A percentile compares a stretch with the other conserved stretches of the same genome.
These are phyloP conservation scores for Chromobotia macracanthus DNA, from an alignment of 2,797 vertebrate genomes.

Conservation along the genomic window DNA sequence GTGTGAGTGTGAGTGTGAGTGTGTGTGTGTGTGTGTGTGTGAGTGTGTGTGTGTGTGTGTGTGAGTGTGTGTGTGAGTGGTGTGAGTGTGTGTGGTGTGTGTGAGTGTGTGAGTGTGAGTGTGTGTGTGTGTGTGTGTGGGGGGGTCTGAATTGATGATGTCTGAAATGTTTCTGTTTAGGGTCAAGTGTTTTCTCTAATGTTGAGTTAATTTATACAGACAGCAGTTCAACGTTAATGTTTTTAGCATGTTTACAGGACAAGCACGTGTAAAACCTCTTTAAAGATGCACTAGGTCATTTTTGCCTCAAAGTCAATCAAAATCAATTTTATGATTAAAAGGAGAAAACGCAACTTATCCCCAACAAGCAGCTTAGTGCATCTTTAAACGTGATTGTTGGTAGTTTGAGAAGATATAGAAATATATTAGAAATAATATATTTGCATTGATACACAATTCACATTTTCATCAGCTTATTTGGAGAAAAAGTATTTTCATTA, in stretches of 20 bases:
- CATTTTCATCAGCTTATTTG: conserved; percentile 6
- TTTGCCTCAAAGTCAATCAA: conserved; percentile 40
- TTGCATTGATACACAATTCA: conserved; percentile 9
- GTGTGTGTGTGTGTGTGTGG: too few relatives aligned
- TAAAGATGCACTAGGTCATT: conserved; percentile 30
- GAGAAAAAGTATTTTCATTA: conserved; percentile 24
- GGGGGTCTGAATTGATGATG: conserved; percentile 33
- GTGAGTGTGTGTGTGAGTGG: too few relatives aligned
- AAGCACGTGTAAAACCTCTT: conserved; percentile 55
- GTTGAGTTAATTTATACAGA: conserved; percentile 64
- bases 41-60: too few relatives aligned
- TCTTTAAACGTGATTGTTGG: conserved; percentile 8
- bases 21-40: too few relatives aligned
- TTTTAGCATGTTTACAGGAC: conserved; percentile 52
- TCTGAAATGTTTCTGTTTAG: conserved; percentile 53
- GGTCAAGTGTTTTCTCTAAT: conserved; percentile 53
- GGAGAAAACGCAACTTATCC: too few relatives aligned
- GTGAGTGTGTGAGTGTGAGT: too few relatives aligned
- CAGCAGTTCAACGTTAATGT: conserved; percentile 53
- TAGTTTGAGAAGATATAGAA: conserved; percentile 21
- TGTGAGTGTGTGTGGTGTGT: too few relatives aligned
- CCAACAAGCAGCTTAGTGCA: not conserved
- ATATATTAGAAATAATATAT: conserved; percentile 19
- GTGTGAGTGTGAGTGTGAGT: too few relatives aligned
- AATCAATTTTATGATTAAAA: conserved; percentile 33